Conservation (phyloP, 2,797 vertebrate genomes). For the Chromobotia macracanthus region DNA sequence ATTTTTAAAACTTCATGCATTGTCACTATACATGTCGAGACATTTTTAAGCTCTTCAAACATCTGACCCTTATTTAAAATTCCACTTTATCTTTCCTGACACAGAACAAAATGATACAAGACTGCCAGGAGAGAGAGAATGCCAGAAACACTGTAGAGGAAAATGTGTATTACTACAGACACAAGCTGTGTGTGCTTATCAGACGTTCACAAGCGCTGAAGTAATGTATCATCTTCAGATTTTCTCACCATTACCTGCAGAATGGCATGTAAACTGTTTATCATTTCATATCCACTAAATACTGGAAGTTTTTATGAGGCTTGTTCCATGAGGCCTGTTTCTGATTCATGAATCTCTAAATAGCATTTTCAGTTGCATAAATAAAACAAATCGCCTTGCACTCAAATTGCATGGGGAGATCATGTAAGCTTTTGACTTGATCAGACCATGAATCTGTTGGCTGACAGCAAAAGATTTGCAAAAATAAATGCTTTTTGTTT, state of each 20-base stretch:
- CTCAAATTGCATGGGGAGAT: too few species aligned
- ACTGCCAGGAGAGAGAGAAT: conserved; percentile 80
- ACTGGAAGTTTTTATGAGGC: conserved; percentile 5
- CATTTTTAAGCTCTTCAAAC: conserved; percentile 13
- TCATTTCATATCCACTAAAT: not conserved
- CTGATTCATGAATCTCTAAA: conserved; percentile 8
- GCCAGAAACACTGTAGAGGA: conserved; percentile 86
- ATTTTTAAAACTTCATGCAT: too few species aligned
- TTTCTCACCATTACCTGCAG: conserved; percentile 4
- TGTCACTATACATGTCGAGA: not conserved
- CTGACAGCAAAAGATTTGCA: not conserved
- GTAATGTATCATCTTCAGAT: conserved; percentile 59
- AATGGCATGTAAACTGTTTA: not conserved
- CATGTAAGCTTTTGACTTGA: too few species aligned
- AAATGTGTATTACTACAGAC: conserved; percentile 81
- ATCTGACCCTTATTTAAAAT: not conserved
- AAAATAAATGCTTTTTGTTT: not conserved
- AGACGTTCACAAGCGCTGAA: conserved; percentile 76
- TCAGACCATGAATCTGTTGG: conserved; percentile 2
- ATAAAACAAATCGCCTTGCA: not conserved
- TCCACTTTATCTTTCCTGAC: conserved; percentile 19
- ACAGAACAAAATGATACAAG: conserved; percentile 84
- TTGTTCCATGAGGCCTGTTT: not conserved
- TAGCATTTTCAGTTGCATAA: conserved; percentile 11
- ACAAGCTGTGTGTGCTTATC: conserved; percentile 81